Evolutionary conservation across 1,140 invertebrate species (phyloP), one percentile per base, ranked within the genome.

Genomic region (Thaumatotibia leucotreta): DNA sequence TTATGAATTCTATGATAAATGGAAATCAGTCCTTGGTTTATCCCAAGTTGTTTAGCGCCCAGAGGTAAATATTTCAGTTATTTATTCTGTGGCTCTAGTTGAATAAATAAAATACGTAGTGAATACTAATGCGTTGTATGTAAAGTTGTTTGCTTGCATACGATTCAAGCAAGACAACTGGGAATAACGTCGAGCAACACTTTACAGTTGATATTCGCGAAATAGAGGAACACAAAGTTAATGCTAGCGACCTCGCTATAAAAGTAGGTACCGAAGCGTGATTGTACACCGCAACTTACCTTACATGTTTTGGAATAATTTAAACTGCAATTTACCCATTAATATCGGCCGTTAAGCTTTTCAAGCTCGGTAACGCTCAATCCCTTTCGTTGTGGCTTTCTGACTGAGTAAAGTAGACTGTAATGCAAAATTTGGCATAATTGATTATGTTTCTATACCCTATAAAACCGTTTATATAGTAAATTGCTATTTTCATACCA

Each of bases 81-180:
- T 45, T 39, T 33, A 33, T 11, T 45, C 39, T 45, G 39, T 4
- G 39, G 52, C 52, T 31, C 24, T 58, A 58, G 52, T 58, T 58
- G 52, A 58, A 58, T 58, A 58, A 58, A 58, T 58, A 58, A 58
- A 58, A 58, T 58, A 58, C 52, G 27, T 27, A 58, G 24, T 58
- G 52, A 58, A 58, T 58, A 58, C 52, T 58, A 58, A 58, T 58
- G 24, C 39, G 39, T 58, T 27, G 20, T 1, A 58, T n/a, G 24
- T 14, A 58, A 58, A 58, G 52, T 58, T 54, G 23, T 29, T 54
- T 24, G 50, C 23, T 58, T 27, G 52, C 17, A 58, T 27, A 58
- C 23, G 52, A 58, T 58, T 58, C 52, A 58, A 58, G 52, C n/a
- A 58, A 58, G 24, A 58, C 52, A 58, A 58, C 52, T 31, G 52